Percentiles rank a stretch among this genome's conserved stretches.
Conservation (phyloP, 2,113 vertebrate species). For the Peromyscus maniculatus region DNA sequence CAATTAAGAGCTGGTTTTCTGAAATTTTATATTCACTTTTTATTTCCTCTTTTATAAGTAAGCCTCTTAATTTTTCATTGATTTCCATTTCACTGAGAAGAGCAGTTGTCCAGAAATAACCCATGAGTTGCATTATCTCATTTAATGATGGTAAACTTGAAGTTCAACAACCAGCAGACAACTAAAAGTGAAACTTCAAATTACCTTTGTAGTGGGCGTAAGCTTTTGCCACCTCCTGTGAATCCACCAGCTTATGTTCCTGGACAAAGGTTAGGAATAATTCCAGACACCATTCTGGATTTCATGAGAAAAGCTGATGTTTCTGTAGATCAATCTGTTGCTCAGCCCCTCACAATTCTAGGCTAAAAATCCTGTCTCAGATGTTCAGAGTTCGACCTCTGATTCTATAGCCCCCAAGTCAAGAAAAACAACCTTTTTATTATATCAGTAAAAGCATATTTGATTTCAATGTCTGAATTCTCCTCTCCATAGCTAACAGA, state of each 20-base stretch:
- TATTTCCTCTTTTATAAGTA: constrained; percentile 79
- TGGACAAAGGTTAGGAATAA: constrained; percentile 62
- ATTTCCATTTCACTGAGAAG: constrained; percentile 85
- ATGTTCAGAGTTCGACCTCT: constrained; percentile 22
- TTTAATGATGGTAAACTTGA: constrained; percentile 88
- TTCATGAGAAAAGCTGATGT: background rate
- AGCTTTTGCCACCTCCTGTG: constrained; percentile 57
- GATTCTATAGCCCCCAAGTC: background rate
- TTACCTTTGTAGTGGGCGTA: constrained; percentile 56
- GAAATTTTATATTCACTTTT: constrained; percentile 82
- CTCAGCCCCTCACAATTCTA: constrained; percentile 23
- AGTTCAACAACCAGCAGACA: constrained; percentile 79
- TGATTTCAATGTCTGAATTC: background rate
- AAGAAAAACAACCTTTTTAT: background rate
- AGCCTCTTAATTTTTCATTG: constrained; percentile 85
- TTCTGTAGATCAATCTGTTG: constrained; percentile 24
- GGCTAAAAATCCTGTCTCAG: background rate
- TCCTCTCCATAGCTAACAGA: background rate
- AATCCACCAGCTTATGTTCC: background rate
- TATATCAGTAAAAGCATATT: background rate
- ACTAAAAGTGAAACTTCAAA: constrained; percentile 76
- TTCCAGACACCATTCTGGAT: background rate
- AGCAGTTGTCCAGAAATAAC: constrained; percentile 86
- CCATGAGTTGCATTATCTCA: constrained; percentile 86
- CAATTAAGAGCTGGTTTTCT: constrained; percentile 80